A percentile compares a stretch with the other conserved stretches of the same genome.
phyloP scores from a whole-genome alignment of 2,113 vertebrate genomes.

The Hiodon alosoides region DNA sequence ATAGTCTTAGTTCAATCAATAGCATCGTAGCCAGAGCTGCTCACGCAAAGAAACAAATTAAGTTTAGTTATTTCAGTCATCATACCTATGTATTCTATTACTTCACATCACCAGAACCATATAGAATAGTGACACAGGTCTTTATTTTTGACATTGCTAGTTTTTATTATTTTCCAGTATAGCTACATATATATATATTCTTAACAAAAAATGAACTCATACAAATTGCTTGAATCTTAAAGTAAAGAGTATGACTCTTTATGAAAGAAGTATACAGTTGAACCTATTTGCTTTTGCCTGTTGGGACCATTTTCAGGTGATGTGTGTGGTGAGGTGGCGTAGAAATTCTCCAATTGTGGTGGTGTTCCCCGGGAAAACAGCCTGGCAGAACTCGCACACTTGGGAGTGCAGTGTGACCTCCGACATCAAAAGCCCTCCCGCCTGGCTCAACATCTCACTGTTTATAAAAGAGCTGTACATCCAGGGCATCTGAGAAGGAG shows the following conservation, averaged over 20 bases:
- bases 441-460: conserved; percentile 19
- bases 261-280: background rate
- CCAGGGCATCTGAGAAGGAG: conserved; percentile 46
- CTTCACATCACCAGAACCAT: no score
- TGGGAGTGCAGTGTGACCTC: conserved; percentile 56
- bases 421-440: conserved; percentile 33
- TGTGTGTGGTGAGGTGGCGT: conserved; percentile 58
- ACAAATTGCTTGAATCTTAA: background rate
- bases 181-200: no score
- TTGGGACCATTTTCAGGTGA: conserved; percentile 41
- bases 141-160: no score
- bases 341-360: conserved; percentile 58
- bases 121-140: no score
- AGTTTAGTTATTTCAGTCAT: no score
- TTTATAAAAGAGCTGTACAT: conserved; percentile 39
- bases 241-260: background rate
- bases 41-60: no score
- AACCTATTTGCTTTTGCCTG: background rate
- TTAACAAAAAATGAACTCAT: no score
- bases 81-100: no score
- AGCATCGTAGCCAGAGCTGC: no score
- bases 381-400: conserved; percentile 68
- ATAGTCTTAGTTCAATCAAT: no score
- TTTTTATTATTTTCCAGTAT: no score
- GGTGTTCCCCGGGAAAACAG: conserved; percentile 54